A percentile compares a stretch with the other conserved stretches of the same genome.
These are phyloP conservation scores for Philypnodon macrostomus DNA, from an alignment of 2,797 vertebrate genomes.

Conservation along the genomic window DNA sequence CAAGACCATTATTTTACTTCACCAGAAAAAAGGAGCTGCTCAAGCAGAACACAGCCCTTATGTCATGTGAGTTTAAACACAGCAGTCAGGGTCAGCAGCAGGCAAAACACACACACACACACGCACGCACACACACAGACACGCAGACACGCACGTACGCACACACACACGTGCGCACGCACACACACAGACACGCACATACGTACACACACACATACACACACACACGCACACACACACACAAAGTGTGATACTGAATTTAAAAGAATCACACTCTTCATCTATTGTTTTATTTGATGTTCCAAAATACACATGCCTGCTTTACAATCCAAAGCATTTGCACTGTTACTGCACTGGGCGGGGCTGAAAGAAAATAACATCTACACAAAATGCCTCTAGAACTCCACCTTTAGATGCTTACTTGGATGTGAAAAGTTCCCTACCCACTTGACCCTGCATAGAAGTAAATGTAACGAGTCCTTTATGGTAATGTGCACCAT, in stretches of 20 bases:
- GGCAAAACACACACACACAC: constrained; percentile 26
- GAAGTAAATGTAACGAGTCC: too few relatives aligned
- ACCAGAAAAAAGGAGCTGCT: constrained; percentile 39
- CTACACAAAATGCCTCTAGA: too few relatives aligned
- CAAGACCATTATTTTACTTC: constrained; percentile 60
- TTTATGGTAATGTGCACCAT: too few relatives aligned
- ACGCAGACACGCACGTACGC: too few relatives aligned
- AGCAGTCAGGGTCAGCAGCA: constrained; percentile 28
- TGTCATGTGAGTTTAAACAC: constrained; percentile 52
- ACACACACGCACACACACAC: constrained; percentile 28
- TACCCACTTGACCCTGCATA: too few relatives aligned
- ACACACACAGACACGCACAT: constrained; percentile 30
- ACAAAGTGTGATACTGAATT: too few relatives aligned
- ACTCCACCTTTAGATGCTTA: too few relatives aligned
- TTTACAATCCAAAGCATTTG: constrained; percentile 1
- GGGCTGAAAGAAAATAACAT: not conserved
- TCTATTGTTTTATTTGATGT: constrained; percentile 1
- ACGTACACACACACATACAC: constrained; percentile 28
- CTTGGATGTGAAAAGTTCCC: too few relatives aligned
- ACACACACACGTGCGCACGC: constrained; percentile 26
- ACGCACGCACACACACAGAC: constrained; percentile 31
- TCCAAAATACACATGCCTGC: not conserved
- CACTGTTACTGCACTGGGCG: too few relatives aligned
- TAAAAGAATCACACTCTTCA: constrained; percentile 22
- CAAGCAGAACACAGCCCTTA: constrained; percentile 38